phyloP scores from a whole-genome alignment of 2,113 vertebrate species.

The Syngnathus floridae region DNA sequence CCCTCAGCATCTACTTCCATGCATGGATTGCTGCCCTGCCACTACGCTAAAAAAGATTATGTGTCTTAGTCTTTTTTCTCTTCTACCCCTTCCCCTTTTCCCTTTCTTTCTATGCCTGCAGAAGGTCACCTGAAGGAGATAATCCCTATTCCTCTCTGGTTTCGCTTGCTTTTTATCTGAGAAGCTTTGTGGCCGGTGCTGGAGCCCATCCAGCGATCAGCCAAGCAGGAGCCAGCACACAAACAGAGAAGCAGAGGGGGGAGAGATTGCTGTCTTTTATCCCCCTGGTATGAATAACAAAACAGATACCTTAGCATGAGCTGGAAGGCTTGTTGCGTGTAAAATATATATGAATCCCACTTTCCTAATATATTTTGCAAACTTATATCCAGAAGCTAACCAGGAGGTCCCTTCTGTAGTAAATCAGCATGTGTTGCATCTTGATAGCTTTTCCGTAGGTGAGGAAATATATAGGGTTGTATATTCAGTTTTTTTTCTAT shows the following conservation, averaged over 20 bases:
- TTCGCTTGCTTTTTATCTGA: constrained; percentile 53
- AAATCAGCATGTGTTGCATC: neutral
- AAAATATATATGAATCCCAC: constrained; percentile 52
- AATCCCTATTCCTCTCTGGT: constrained; percentile 59
- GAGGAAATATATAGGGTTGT: constrained; percentile 24
- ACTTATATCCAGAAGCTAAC: constrained; percentile 45
- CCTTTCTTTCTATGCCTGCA: constrained; percentile 20
- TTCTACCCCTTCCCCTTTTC: constrained; percentile 27
- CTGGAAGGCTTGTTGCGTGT: constrained; percentile 30
- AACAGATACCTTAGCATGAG: constrained; percentile 44
- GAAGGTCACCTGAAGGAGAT: constrained; percentile 72
- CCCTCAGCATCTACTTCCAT: constrained; percentile 39
- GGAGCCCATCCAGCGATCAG: constrained; percentile 49
- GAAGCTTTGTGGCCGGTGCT: constrained; percentile 48
- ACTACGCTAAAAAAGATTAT: constrained; percentile 57
- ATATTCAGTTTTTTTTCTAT: constrained; percentile 22
- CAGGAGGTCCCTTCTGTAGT: constrained; percentile 20
- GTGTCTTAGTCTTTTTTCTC: constrained; percentile 48
- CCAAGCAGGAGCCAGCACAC: constrained; percentile 38
- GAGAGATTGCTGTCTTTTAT: constrained; percentile 58
- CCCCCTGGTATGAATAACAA: constrained; percentile 54
- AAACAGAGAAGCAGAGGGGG: constrained; percentile 31
- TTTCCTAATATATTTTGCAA: constrained; percentile 46
- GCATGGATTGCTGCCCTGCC: constrained; percentile 36
- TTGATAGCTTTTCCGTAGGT: constrained; percentile 23